phyloP scores from a whole-genome alignment of 2,113 vertebrate species.

The Miniopterus natalensis region DNA sequence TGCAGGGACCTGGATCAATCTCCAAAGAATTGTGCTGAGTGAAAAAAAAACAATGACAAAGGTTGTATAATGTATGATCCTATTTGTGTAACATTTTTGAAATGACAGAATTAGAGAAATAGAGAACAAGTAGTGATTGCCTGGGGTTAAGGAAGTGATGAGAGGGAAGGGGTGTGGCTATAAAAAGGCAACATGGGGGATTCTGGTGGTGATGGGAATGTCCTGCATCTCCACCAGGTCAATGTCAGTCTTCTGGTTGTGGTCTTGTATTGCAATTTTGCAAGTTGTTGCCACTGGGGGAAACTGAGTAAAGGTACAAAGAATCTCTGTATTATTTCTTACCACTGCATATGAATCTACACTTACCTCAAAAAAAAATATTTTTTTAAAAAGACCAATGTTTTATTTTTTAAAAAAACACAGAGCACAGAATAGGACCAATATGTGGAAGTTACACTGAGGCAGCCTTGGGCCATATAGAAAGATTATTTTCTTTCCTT shows the following conservation, averaged over 20 bases:
- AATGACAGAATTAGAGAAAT: neutral
- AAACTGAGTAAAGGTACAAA: neutral
- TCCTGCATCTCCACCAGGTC: neutral
- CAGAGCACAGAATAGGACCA: neutral
- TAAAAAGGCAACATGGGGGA: neutral
- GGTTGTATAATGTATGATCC: neutral
- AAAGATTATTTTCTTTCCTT: neutral
- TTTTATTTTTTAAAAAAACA: neutral
- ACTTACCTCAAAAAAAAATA: neutral
- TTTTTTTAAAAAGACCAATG: neutral
- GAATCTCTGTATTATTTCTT: neutral
- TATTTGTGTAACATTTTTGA: neutral
- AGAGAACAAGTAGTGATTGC: neutral
- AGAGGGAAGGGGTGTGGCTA: neutral
- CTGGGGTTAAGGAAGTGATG: neutral
- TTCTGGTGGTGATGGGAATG: neutral
- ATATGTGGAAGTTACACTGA: neutral
- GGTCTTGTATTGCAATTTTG: neutral
- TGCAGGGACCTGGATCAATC: neutral
- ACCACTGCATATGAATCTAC: neutral
- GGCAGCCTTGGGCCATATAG: neutral
- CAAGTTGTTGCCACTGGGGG: neutral
- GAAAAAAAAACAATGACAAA: neutral
- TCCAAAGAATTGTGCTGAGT: neutral
- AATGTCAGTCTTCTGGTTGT: neutral